phyloP scores from a whole-genome alignment of 2,888 invertebrate genomes.

The Sturmia bella region DNA sequence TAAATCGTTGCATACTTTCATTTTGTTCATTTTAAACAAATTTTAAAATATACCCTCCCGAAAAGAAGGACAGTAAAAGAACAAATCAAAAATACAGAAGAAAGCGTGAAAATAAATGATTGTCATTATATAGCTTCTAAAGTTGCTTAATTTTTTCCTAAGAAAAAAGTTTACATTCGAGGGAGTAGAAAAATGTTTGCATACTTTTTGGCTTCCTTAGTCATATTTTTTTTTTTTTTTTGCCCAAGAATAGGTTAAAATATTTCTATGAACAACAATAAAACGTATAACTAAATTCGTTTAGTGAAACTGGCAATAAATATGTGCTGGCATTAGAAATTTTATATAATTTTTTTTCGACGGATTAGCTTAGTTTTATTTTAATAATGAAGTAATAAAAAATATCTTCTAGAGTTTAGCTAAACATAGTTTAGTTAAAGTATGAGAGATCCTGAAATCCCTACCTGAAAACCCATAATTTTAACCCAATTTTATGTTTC shows the following conservation, averaged over 20 bases:
- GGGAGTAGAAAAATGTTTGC: conserved; percentile 11
- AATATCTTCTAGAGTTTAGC: too few relatives aligned
- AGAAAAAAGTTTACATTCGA: conserved; percentile 53
- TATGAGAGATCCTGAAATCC: too few relatives aligned
- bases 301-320: too few relatives aligned
- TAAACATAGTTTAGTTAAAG: too few relatives aligned
- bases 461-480: too few relatives aligned
- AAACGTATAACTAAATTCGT: too few relatives aligned
- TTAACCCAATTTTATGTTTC: too few relatives aligned
- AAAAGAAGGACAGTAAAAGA: conserved; percentile 23
- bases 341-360: conserved; percentile 41
- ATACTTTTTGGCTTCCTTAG: conserved; percentile 44
- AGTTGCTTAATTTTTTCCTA: conserved; percentile 34
- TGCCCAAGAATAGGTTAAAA: conserved; percentile 16
- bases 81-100: neutral
- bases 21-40: conserved; percentile 41
- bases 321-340: too few relatives aligned
- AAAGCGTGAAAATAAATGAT: conserved; percentile 68
- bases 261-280: conserved; percentile 67
- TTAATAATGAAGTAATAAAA: too few relatives aligned
- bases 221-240: conserved; percentile 59
- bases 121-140: conserved; percentile 63
- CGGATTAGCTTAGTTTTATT: too few relatives aligned
- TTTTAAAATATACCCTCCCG: conserved; percentile 5
- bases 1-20: conserved; percentile 70